Evolutionary conservation across 2,888 invertebrate genomes (phyloP).

Genomic region (Thereva unica): DNA sequence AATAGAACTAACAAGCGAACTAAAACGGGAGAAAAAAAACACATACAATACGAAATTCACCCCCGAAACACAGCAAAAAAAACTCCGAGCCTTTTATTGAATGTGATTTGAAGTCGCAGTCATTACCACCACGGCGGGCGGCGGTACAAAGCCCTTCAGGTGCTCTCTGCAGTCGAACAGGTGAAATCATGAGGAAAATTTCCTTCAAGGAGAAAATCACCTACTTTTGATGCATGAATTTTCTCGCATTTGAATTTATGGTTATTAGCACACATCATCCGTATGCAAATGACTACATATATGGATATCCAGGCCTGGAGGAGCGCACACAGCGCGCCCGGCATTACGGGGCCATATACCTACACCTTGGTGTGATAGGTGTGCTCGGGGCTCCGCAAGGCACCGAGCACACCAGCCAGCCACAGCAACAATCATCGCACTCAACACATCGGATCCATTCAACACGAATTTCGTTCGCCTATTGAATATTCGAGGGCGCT

Average conservation of each 20-base stretch:
- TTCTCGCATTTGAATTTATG: conserved; percentile 17
- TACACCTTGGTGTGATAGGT: not conserved
- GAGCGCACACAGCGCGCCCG: not conserved
- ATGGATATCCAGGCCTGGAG: not conserved
- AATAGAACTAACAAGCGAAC: no score
- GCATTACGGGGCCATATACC: no score
- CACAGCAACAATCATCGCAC: not conserved
- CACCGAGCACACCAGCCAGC: not conserved
- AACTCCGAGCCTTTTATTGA: not conserved
- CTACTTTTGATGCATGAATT: conserved; percentile 18
- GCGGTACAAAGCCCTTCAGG: not conserved
- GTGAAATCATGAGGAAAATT: conserved; percentile 19
- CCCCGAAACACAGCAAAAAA: no score
- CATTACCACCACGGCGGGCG: not conserved
- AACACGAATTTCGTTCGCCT: conserved; percentile 38
- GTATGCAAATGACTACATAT: conserved; percentile 1
- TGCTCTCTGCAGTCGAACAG: conserved; percentile 1
- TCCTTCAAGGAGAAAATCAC: conserved; percentile 17
- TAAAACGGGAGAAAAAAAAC: no score
- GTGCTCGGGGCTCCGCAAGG: not conserved
- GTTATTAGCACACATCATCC: conserved; percentile 13
- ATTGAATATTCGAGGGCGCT: conserved; percentile 41
- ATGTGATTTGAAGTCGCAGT: not conserved
- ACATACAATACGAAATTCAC: no score
- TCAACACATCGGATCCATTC: conserved; percentile 13